phyloP scores from a whole-genome alignment of 2,113 vertebrate species.

The Progne subis region DNA sequence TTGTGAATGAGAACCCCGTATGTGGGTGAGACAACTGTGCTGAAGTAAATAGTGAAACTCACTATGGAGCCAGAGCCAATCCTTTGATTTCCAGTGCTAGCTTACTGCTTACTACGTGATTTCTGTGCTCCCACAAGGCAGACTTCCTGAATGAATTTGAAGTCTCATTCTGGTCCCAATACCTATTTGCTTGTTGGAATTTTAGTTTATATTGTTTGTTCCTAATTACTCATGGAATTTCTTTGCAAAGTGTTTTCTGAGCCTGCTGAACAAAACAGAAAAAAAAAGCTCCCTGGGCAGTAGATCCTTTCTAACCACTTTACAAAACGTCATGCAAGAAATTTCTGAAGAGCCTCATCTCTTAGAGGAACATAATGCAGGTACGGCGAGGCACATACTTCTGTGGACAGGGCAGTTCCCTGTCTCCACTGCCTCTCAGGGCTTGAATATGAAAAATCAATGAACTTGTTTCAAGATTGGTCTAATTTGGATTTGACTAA shows the following conservation, averaged over 20 bases:
- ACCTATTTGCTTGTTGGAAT: neutral
- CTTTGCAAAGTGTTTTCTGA: neutral
- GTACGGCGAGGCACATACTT: neutral
- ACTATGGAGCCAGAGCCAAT: neutral
- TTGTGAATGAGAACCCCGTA: neutral
- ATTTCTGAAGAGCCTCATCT: neutral
- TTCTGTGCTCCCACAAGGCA: neutral
- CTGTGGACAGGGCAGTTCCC: neutral
- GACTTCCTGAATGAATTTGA: neutral
- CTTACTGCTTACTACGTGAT: neutral
- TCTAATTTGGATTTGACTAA: neutral
- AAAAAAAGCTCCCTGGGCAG: neutral
- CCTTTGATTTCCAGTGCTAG: neutral
- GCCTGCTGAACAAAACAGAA: neutral
- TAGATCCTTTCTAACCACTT: neutral
- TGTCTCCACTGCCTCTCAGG: neutral
- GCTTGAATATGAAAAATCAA: neutral
- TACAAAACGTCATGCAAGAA: neutral
- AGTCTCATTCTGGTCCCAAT: neutral
- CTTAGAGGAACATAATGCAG: neutral
- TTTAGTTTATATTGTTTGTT: neutral
- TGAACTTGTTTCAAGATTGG: neutral
- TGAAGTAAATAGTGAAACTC: slow-evolving; percentile 27
- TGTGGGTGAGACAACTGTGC: slow-evolving; percentile 18
- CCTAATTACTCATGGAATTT: neutral